Evolutionary conservation across 2,113 vertebrate species (phyloP), one percentile per base, ranked within the genome.

Genomic region (Nothoprocta pentlandii): DNA sequence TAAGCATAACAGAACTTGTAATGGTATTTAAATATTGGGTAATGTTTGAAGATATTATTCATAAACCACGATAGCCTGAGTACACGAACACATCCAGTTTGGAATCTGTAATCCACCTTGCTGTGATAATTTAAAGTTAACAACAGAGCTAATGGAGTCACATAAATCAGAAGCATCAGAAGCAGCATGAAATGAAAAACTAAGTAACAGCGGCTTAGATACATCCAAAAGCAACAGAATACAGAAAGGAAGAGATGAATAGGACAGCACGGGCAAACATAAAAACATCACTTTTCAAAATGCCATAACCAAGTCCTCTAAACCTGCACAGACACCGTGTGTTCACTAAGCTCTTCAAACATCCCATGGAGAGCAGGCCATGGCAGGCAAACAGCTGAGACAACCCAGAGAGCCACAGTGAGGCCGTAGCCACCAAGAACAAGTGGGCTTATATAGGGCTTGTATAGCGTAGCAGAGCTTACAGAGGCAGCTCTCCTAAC

Each of bases 281-380:
- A 41, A 1, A n/a, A 49, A 49, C 21, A 58, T 19, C 26, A 34
- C 34, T 61, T 54, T 68, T 41, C 49, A 5, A 66, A 89, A 62
- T 12, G n/a, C 54, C 79, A 68, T 44, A 47, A 39, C 21, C 58
- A 23, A n/a, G 58, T 1, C 14, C 26, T 32, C 22, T 42, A 39
- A 19, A 39, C n/a, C 23, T 85, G 49, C 36, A 63, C n/a, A 67
- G 63, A 41, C 26, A 13, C 0, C 28, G 22, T 0, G 0, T 26
- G 53, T 14, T 54, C 47, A 6, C 15, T 0, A 51, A 85, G 42
- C 1, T 0, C 42, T 49, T 23, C 14, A 13, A 84, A 62, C 15
- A 28, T 5, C 8, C 51, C 21, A 7, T 0, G 4, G 42, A 66
- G 58, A 82, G 41, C 46, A 77, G 42, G 20, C 26, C 63, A 7